Evolutionary conservation across 2,888 invertebrate species (phyloP).

Genomic region (Ecliptopera silaceata): DNA sequence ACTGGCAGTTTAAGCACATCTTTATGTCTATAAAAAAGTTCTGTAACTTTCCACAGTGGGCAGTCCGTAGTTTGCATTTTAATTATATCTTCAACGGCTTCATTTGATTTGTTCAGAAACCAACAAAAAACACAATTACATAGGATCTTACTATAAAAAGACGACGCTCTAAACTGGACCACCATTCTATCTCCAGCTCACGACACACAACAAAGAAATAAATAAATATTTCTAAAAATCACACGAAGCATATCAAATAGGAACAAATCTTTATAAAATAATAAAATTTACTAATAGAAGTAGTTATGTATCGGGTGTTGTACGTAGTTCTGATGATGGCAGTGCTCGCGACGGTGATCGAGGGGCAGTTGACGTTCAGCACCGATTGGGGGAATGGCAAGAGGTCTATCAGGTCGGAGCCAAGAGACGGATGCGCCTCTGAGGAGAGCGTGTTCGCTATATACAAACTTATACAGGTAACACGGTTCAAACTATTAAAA

Average conservation of each 20-base stretch:
- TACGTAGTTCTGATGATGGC: constrained; percentile 44
- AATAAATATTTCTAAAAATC: too few relatives aligned
- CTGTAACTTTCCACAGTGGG: constrained; percentile 26
- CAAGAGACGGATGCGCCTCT: constrained; percentile 70
- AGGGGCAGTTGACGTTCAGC: constrained; percentile 82
- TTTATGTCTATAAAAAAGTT: not conserved
- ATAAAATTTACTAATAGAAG: too few relatives aligned
- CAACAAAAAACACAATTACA: constrained; percentile 30
- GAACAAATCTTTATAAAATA: too few relatives aligned
- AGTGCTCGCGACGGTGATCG: constrained; percentile 44
- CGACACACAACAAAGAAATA: too few relatives aligned
- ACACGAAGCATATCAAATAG: too few relatives aligned
- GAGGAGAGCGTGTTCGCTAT: constrained; percentile 81
- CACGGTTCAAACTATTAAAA: too few relatives aligned
- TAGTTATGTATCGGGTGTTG: constrained; percentile 47
- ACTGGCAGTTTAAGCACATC: not conserved
- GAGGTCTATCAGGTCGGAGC: constrained; percentile 48
- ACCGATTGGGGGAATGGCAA: constrained; percentile 81
- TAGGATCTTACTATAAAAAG: constrained; percentile 41
- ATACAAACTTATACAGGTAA: constrained; percentile 84
- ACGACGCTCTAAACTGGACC: not conserved
- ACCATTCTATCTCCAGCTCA: constrained; percentile 16
- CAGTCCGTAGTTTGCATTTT: constrained; percentile 28
- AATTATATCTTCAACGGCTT: constrained; percentile 49
- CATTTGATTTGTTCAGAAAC: constrained; percentile 61